A percentile compares a stretch with the other conserved stretches of the same genome.
These are phyloP conservation scores for Hydrozoanthus gracilis DNA, from an alignment of 92 coral and sea anemone genomes.

Conservation along the genomic window DNA sequence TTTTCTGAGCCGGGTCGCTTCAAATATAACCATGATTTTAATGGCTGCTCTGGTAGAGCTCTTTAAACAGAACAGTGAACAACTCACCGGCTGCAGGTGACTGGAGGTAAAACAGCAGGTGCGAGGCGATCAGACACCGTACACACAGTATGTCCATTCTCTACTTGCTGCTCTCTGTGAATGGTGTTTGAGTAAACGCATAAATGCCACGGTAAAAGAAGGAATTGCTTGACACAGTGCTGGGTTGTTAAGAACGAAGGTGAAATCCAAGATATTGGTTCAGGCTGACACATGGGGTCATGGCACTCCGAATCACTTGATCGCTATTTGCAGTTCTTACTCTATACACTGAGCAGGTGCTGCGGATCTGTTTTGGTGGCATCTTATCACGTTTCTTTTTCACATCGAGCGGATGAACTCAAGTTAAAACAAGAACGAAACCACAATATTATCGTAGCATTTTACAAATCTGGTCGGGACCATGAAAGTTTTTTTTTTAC, in stretches of 20 bases:
- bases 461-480: too few species aligned
- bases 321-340: slow-evolving; percentile 25
- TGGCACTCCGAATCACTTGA: background rate
- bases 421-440: too few species aligned
- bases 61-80: background rate
- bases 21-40: too few species aligned
- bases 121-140: background rate
- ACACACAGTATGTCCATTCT: background rate
- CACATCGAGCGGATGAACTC: too few species aligned
- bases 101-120: slow-evolving; percentile 13
- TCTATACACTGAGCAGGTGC: slow-evolving; percentile 5
- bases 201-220: background rate
- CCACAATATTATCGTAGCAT: too few species aligned
- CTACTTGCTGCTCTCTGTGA: background rate
- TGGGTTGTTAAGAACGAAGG: background rate
- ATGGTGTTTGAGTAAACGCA: background rate
- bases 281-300: background rate
- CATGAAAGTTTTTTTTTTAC: too few species aligned
- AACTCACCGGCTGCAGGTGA: slow-evolving; percentile 30
- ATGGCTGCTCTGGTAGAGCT: background rate
- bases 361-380: too few species aligned
- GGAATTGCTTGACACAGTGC: background rate
- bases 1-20: too few species aligned
- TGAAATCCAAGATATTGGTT: background rate
- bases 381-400: too few species aligned